Conservation (phyloP, 2,888 invertebrate species). For the Hirtodrosophila histrioides region DNA sequence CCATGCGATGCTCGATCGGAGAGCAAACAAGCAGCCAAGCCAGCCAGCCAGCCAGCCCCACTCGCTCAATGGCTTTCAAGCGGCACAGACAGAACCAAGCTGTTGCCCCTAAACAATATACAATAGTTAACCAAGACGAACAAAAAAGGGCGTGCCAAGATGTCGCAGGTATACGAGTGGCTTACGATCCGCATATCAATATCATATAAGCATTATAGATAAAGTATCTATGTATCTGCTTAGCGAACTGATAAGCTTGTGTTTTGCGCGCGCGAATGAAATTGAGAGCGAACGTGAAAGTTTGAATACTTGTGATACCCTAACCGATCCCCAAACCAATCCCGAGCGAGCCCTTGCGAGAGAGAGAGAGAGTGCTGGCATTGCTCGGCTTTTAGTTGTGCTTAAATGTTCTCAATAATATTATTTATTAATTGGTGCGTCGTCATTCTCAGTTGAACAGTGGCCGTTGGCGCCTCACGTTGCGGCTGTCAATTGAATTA, state of each 20-base stretch:
- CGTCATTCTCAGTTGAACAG: conserved; percentile 43
- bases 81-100: conserved; percentile 41
- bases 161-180: conserved; percentile 65
- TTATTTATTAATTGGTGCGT: conserved; percentile 57
- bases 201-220: conserved; percentile 30
- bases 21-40: conserved; percentile 32
- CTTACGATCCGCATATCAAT: conserved; percentile 37
- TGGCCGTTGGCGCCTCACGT: conserved; percentile 52
- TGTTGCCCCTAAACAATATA: conserved; percentile 7
- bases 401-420: conserved; percentile 40
- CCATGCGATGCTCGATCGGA: conserved; percentile 38
- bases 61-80: conserved; percentile 67
- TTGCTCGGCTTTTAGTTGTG: conserved; percentile 13
- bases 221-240: conserved; percentile 8
- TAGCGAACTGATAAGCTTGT: conserved; percentile 27
- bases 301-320: conserved; percentile 34
- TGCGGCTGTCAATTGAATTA: conserved; percentile 27
- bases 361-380: not conserved
- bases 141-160: conserved; percentile 51
- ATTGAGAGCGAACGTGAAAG: conserved; percentile 71
- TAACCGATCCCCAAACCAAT: conserved; percentile 29
- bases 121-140: not conserved
- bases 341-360: not conserved
- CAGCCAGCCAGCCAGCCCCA: conserved; percentile 37
- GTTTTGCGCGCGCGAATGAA: conserved; percentile 45